Conservation (phyloP, 1,140 invertebrate genomes). For the Orchestia grillus region DNA sequence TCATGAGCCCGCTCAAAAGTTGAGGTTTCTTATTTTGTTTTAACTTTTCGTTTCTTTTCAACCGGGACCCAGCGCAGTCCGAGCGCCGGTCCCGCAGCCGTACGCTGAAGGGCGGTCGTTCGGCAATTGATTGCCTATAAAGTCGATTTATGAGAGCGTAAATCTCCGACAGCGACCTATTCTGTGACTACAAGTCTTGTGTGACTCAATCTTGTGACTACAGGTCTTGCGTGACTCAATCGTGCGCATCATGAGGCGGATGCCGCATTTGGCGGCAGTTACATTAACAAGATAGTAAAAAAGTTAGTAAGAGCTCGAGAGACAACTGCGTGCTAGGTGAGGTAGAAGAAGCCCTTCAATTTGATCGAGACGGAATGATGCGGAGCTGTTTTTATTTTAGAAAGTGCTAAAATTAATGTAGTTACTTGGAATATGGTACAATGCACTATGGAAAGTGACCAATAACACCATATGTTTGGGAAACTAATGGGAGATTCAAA, state of each 20-base stretch:
- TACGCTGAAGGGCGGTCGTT: slow-evolving; percentile 49
- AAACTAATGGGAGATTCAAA: background rate
- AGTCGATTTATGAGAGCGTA: slow-evolving; percentile 54
- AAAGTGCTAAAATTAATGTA: background rate
- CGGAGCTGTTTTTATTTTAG: background rate
- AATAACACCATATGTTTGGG: background rate
- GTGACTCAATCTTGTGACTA: slow-evolving; percentile 53
- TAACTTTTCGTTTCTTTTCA: background rate
- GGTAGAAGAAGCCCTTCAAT: background rate
- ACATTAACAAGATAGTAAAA: background rate
- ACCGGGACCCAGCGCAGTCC: background rate
- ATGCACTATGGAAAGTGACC: background rate
- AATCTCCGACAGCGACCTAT: slow-evolving; percentile 34
- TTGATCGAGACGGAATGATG: background rate
- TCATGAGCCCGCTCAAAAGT: background rate
- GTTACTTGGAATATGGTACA: background rate
- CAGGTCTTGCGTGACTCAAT: slow-evolving; percentile 44
- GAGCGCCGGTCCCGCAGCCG: background rate
- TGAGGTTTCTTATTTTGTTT: slow-evolving; percentile 1
- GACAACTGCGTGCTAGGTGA: background rate
- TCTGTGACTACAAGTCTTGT: slow-evolving; percentile 46
- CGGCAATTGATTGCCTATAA: slow-evolving; percentile 55
- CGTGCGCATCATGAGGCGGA: slow-evolving; percentile 17
- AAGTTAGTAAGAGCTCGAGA: background rate
- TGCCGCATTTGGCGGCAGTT: background rate